Evolutionary conservation across 2,888 invertebrate species (phyloP).

Genomic region (Leptopilina drosophilae): DNA sequence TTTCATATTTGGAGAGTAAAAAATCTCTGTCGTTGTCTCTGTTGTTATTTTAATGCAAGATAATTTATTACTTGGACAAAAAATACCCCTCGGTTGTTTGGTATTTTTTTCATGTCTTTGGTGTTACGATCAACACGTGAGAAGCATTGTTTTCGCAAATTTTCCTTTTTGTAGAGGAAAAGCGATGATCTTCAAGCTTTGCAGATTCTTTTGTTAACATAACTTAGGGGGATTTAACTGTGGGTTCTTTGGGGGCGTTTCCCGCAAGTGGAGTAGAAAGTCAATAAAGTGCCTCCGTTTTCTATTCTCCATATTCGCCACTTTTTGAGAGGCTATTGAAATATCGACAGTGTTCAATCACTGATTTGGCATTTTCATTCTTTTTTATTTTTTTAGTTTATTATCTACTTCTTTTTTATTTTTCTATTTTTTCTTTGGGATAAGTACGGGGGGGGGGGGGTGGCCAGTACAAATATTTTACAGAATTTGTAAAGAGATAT

Average conservation of each 20-base stretch:
- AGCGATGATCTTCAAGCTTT: conserved; percentile 12
- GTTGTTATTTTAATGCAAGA: too few relatives aligned
- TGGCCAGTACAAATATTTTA: too few relatives aligned
- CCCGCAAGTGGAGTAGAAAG: conserved; percentile 34
- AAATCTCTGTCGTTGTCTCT: too few relatives aligned
- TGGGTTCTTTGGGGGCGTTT: conserved; percentile 25
- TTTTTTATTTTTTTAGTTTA: conserved; percentile 3
- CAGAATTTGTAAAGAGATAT: too few relatives aligned
- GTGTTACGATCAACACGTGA: neutral
- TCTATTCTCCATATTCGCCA: conserved; percentile 13
- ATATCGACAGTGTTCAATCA: neutral
- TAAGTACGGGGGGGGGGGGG: too few relatives aligned
- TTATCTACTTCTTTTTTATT: too few relatives aligned
- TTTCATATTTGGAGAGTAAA: too few relatives aligned
- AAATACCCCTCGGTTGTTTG: too few relatives aligned
- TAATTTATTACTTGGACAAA: too few relatives aligned
- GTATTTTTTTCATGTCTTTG: too few relatives aligned
- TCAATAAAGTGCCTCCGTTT: conserved; percentile 36
- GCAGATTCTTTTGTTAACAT: conserved; percentile 29
- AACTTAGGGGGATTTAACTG: conserved; percentile 3
- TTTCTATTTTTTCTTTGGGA: too few relatives aligned
- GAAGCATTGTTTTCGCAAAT: neutral
- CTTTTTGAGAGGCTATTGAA: neutral
- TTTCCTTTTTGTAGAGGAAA: neutral
- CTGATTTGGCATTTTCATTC: conserved; percentile 12